phyloP scores from a whole-genome alignment of 2,888 invertebrate genomes.

The Platycheirus albimanus region DNA sequence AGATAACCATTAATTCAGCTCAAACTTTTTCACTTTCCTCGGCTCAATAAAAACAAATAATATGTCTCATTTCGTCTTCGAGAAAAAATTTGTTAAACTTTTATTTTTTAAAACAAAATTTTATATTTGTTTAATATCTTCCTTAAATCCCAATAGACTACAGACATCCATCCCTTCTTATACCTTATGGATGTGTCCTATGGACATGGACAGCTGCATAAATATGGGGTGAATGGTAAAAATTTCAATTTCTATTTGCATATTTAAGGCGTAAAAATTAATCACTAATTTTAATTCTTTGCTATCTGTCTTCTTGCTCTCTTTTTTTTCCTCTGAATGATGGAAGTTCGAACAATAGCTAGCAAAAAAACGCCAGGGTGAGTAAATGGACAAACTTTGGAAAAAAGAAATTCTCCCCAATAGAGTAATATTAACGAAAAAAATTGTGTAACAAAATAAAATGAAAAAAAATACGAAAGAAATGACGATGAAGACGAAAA shows the following conservation, averaged over 20 bases:
- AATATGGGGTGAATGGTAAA: slow-evolving; percentile 24
- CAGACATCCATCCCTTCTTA: slow-evolving; percentile 5
- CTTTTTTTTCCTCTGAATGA: slow-evolving; percentile 53
- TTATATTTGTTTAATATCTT: slow-evolving; percentile 49
- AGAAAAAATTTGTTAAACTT: slow-evolving; percentile 28
- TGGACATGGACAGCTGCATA: slow-evolving; percentile 53
- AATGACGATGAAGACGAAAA: slow-evolving; percentile 67
- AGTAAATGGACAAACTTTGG: slow-evolving; percentile 56
- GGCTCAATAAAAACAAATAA: neutral
- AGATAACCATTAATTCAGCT: too few species aligned
- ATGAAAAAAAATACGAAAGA: too few species aligned
- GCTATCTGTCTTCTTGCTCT: slow-evolving; percentile 42
- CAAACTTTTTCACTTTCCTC: neutral
- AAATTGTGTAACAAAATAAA: slow-evolving; percentile 46
- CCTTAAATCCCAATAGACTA: slow-evolving; percentile 46
- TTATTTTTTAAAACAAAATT: slow-evolving; percentile 16
- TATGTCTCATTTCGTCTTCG: slow-evolving; percentile 55
- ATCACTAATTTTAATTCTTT: slow-evolving; percentile 63
- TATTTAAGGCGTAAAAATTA: slow-evolving; percentile 61
- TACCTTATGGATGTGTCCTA: slow-evolving; percentile 35
- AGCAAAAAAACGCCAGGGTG: slow-evolving; percentile 36
- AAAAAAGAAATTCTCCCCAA: slow-evolving; percentile 49
- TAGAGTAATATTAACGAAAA: slow-evolving; percentile 49
- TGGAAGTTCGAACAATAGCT: slow-evolving; percentile 65
- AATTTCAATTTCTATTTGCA: slow-evolving; percentile 53